Percentiles rank a stretch among this genome's conserved stretches.
These are phyloP conservation scores for Helicolenus hilgendorfi DNA, from an alignment of 2,797 vertebrate genomes.

Conservation along the genomic window DNA sequence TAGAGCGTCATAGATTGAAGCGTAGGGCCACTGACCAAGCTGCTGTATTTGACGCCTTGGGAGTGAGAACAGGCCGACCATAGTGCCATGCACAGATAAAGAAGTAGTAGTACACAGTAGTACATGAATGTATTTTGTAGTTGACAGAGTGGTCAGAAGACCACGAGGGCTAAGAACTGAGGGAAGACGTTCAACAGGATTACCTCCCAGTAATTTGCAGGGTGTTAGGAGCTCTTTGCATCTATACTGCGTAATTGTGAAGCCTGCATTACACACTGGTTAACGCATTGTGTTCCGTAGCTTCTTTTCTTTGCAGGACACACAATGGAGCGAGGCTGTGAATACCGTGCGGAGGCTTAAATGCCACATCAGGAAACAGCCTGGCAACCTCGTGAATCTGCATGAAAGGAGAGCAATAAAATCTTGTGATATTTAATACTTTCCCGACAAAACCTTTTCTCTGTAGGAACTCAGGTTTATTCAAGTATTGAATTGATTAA, in stretches of 20 bases:
- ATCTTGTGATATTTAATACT: slow-evolving; percentile 76
- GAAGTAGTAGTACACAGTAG: not conserved
- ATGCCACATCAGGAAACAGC: slow-evolving; percentile 65
- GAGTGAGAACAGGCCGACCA: too few species aligned
- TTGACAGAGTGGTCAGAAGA: not conserved
- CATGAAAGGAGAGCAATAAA: slow-evolving; percentile 79
- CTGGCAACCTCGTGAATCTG: slow-evolving; percentile 49
- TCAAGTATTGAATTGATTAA: slow-evolving; percentile 77
- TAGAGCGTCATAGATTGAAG: not conserved
- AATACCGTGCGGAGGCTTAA: slow-evolving; percentile 35
- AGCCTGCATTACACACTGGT: not conserved
- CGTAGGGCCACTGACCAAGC: not conserved
- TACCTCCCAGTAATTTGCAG: not conserved
- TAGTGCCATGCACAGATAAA: not conserved
- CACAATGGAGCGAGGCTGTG: slow-evolving; percentile 35
- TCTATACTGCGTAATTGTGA: not conserved
- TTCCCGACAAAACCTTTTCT: slow-evolving; percentile 72
- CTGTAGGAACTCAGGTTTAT: slow-evolving; percentile 62
- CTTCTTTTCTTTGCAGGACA: slow-evolving; percentile 30
- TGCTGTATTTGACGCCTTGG: not conserved
- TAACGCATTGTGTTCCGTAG: slow-evolving; percentile 32
- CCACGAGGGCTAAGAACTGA: not conserved
- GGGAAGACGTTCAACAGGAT: not conserved
- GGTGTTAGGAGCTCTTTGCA: not conserved
- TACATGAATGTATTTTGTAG: not conserved